Evolutionary conservation across 2,113 vertebrate genomes (phyloP), one percentile per base, ranked within the genome.

Genomic region (Melanostigma gelatinosum): DNA sequence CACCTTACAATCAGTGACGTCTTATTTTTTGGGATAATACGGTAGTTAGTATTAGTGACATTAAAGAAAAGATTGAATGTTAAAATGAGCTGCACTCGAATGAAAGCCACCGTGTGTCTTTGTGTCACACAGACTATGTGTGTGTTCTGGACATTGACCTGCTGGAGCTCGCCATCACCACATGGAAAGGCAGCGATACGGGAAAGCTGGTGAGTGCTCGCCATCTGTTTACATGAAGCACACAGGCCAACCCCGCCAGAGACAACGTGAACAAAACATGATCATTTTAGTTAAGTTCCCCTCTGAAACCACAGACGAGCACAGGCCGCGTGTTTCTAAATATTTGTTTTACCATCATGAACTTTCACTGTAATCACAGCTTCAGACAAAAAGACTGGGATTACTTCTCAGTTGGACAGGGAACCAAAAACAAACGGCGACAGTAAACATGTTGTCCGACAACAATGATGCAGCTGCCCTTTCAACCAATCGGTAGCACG

Each of bases 141-240:
- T 98, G 97, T 71, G 95, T 97, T 44, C 83, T 98, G 93, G 97
- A 97, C 44, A 96, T 98, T 32, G 97, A 97, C 87, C 93, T 98
- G 52, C 90, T 98, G 80, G 97, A 98, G 72, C 92, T 98, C 16
- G 96, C 96, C 69, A 97, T 98, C 90, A 97, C 96, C 81, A 97
- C 97, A 34, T 97, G 97, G 96, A 98, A 97, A 87, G 97, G 97
- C 82, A 94, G 89, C 57, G 50, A 95, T 0, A 91, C 90, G 0
- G 96, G 94, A 20, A 97, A 95, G 82, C 94, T 96, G 93, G 97
- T 97, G 86, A 93, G 96, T 82, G 20, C 20, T 20, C 6, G 0
- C 42, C 1, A 3, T 84, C n/a, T 82, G 22, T 75, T 79, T 75
- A 46, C 60, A 42, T 58, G 16, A 48, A 69, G 67, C 20, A 12